These are phyloP conservation scores for Anthophora plumipes DNA, from an alignment of 2,888 invertebrate species.

Conservation along the genomic window DNA sequence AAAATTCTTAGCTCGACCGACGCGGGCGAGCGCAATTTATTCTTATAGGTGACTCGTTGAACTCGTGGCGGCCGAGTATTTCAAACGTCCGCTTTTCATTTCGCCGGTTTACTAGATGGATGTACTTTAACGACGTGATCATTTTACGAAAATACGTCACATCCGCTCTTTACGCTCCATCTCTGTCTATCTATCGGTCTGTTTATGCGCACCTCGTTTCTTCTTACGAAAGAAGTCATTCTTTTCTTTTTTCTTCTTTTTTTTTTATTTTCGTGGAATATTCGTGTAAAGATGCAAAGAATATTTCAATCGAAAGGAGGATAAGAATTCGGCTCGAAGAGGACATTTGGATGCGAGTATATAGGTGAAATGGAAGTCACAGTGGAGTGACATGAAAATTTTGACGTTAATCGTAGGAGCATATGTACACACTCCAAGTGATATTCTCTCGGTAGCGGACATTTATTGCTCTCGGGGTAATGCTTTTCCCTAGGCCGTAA, in stretches of 20 bases:
- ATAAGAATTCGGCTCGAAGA: not conserved
- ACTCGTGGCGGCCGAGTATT: conserved; percentile 35
- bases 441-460: conserved; percentile 60
- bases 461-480: conserved; percentile 66
- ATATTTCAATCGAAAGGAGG: conserved; percentile 14
- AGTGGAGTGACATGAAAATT: conserved; percentile 37
- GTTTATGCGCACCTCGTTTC: not conserved
- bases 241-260: not conserved
- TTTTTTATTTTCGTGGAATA: conserved; percentile 9
- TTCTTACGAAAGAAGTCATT: not conserved
- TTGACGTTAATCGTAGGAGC: conserved; percentile 63
- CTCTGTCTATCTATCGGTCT: not conserved
- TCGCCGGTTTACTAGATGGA: conserved; percentile 36
- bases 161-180: not conserved
- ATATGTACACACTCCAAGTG: conserved; percentile 56
- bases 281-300: not conserved
- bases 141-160: conserved; percentile 46
- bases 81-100: conserved; percentile 50
- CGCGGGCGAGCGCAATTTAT: conserved; percentile 55
- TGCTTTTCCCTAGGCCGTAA: conserved; percentile 59
- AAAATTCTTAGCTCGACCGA: conserved; percentile 57
- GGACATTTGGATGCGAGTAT: conserved; percentile 22
- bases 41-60: conserved; percentile 51
- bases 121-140: conserved; percentile 55
- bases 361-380: conserved; percentile 24